phyloP scores from a whole-genome alignment of 2,797 vertebrate genomes.

The Hafferia zeledoni region DNA sequence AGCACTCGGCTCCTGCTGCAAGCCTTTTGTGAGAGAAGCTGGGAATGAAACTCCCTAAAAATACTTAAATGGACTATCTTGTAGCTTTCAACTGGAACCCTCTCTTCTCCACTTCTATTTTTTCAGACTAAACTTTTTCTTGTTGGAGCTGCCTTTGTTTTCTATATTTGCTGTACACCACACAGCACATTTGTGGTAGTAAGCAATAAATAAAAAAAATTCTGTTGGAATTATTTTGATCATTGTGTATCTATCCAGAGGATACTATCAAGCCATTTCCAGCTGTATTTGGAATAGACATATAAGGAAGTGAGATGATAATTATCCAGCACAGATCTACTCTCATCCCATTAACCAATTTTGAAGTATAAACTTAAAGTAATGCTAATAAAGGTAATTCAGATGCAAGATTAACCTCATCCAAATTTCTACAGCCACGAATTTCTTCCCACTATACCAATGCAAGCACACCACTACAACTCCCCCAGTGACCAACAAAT shows the following conservation, averaged over 20 bases:
- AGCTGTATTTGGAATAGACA: background rate
- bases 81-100: background rate
- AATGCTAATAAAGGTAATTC: background rate
- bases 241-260: background rate
- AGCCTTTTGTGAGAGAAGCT: background rate
- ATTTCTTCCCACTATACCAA: background rate
- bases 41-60: background rate
- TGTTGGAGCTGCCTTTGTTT: background rate
- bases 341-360: background rate
- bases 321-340: background rate
- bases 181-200: background rate
- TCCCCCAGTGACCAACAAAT: background rate
- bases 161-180: background rate
- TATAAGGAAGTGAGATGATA: background rate
- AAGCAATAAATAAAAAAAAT: background rate
- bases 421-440: background rate
- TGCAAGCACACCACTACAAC: background rate
- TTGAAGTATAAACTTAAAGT: background rate
- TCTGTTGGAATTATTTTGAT: background rate
- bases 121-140: background rate
- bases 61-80: background rate
- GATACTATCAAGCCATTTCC: background rate
- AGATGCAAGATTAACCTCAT: background rate
- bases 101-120: background rate
- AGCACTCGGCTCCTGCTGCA: background rate